Percentiles rank a stretch among this genome's conserved stretches.
phyloP scores from a whole-genome alignment of 2,797 vertebrate genomes.

The Myoxocephalus aenaeus region DNA sequence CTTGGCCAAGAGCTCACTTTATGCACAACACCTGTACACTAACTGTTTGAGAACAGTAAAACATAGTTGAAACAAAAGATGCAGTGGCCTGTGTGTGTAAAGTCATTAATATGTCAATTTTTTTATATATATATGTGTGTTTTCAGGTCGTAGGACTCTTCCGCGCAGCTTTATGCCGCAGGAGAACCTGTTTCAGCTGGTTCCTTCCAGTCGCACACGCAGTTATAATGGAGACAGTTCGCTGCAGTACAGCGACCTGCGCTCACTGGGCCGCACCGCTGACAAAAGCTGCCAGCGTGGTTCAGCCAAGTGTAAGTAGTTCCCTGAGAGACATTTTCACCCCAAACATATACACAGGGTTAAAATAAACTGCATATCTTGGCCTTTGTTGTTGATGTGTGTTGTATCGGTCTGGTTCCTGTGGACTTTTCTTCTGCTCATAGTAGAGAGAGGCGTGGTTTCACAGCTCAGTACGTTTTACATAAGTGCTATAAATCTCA shows the following conservation, averaged over 20 bases:
- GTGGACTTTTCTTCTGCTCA: background rate
- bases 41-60: slow-evolving; percentile 35
- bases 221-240: slow-evolving; percentile 90
- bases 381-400: slow-evolving; percentile 16
- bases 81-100: background rate
- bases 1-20: slow-evolving; percentile 46
- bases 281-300: slow-evolving; percentile 85
- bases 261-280: slow-evolving; percentile 81
- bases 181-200: slow-evolving; percentile 91
- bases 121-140: slow-evolving; percentile 31
- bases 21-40: slow-evolving; percentile 51
- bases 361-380: background rate
- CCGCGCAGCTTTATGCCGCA: slow-evolving; percentile 93
- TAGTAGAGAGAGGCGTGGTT: background rate
- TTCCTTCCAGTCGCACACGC: slow-evolving; percentile 90
- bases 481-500: background rate
- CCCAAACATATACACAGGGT: background rate
- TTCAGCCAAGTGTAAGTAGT: slow-evolving; percentile 82
- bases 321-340: background rate
- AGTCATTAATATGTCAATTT: slow-evolving; percentile 12
- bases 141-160: slow-evolving; percentile 90
- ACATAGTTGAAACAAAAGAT: slow-evolving; percentile 29
- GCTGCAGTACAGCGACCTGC: slow-evolving; percentile 86
- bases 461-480: background rate
- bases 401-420: background rate